Evolutionary conservation across 2,888 invertebrate species (phyloP), one percentile per base, ranked within the genome.

Genomic region (Eristalis intricaria): DNA sequence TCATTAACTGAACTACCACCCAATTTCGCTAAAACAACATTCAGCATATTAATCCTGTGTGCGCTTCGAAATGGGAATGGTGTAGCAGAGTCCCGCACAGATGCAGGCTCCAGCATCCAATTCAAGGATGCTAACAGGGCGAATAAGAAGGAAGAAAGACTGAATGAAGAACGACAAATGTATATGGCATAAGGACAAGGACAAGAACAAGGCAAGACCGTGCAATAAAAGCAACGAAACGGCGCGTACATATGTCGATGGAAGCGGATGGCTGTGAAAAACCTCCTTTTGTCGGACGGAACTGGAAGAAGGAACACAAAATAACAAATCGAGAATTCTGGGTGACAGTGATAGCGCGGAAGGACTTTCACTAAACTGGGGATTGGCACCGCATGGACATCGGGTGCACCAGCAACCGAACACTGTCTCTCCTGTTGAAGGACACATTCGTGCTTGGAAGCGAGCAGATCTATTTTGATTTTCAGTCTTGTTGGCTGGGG

Each of bases 31-130:
- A 43, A 66, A 80, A 68, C 78, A 78, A 71, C 71, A 71, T 71
- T 78, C 78, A 64, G 64, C 70, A 71, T 80, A 73, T 68, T 80
- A 80, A 80, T 80, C 68, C 73, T 73, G 66, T 80, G 73, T 61
- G 80, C 73, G 66, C 40, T 73, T 50, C 50, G 43, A 50, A 66
- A 73, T 56, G 61, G 58, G 38, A 22, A 43, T 32, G 43, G 40
- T 32, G n/a, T 35, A n/a, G 22, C 26, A 22, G 66, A 40, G 35
- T 15, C 13, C 43, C 38, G 38, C 38, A 38, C 38, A 38, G 38
- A 38, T 11, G 38, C 38, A 63, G 56, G n/a, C 35, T 68, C 15
- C 32, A 0, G 15, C 22, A 40, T 7, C 19, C n/a, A 19, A 19
- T 3, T 19, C 19, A 50, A 50, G 19, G 19, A n/a, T 7, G n/a